Conservation (phyloP, 2,113 vertebrate species). For the Trachemys scripta region DNA sequence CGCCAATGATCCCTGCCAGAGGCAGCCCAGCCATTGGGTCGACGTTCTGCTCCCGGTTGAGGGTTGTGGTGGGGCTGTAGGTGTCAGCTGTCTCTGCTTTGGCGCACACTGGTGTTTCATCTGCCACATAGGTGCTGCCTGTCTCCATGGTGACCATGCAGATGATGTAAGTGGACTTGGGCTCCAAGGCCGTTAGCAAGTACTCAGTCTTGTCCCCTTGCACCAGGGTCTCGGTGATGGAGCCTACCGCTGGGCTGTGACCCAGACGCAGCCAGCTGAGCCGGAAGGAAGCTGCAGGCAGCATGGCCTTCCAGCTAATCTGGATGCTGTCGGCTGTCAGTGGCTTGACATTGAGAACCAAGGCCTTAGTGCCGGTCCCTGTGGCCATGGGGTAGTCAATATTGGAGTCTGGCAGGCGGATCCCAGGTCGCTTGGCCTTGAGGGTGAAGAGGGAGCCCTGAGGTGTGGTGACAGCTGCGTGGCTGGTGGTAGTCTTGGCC, state of each 20-base stretch:
- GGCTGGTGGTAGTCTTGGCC: slow-evolving; percentile 71
- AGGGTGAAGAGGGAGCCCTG: slow-evolving; percentile 93
- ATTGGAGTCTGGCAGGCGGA: slow-evolving; percentile 87
- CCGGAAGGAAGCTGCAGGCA: slow-evolving; percentile 88
- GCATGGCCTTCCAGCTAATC: slow-evolving; percentile 89
- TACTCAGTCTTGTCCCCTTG: slow-evolving; percentile 91
- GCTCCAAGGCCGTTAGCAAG: slow-evolving; percentile 89
- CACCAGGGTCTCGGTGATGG: slow-evolving; percentile 93
- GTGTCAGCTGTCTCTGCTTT: slow-evolving; percentile 88
- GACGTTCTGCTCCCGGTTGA: slow-evolving; percentile 83
- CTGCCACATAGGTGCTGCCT: slow-evolving; percentile 81
- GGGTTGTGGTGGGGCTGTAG: slow-evolving; percentile 76
- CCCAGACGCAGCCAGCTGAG: slow-evolving; percentile 92
- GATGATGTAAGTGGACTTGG: slow-evolving; percentile 91
- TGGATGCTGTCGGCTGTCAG: slow-evolving; percentile 89
- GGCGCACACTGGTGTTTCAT: slow-evolving; percentile 90
- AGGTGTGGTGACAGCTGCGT: slow-evolving; percentile 82
- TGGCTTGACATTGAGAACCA: slow-evolving; percentile 90
- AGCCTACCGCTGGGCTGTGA: slow-evolving; percentile 87
- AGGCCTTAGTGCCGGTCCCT: slow-evolving; percentile 85
- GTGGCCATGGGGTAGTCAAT: slow-evolving; percentile 87
- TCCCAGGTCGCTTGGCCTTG: slow-evolving; percentile 87
- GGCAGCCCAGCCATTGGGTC: slow-evolving; percentile 83
- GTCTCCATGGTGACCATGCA: slow-evolving; percentile 90
- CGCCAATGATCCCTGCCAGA: slow-evolving; percentile 89